These are phyloP conservation scores for Tilapia sparmanii DNA, from an alignment of 2,113 vertebrate species.

Conservation along the genomic window DNA sequence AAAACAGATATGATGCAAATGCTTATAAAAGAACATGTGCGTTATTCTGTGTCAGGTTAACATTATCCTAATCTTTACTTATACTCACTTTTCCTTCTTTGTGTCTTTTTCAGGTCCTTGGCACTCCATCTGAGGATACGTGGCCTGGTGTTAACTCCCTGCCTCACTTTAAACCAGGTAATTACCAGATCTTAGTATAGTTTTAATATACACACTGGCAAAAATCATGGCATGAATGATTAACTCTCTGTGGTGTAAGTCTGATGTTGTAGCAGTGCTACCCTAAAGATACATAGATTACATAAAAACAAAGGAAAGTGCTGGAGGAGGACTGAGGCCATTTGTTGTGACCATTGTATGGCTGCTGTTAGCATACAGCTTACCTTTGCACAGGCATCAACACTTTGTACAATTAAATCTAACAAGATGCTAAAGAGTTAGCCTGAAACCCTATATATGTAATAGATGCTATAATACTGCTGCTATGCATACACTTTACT, in stretches of 20 bases:
- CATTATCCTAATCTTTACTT: background rate
- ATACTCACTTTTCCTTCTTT: background rate
- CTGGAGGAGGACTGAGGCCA: background rate
- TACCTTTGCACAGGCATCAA: background rate
- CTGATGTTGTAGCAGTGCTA: background rate
- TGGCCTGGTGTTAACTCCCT: conserved; percentile 92
- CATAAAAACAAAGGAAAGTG: background rate
- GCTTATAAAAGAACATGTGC: background rate
- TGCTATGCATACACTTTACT: accelerated
- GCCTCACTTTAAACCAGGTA: conserved; percentile 95
- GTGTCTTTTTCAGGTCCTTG: conserved; percentile 76
- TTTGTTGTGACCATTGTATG: background rate
- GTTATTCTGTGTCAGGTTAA: background rate
- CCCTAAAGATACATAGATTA: background rate
- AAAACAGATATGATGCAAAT: background rate
- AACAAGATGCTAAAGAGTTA: background rate
- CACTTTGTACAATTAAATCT: background rate
- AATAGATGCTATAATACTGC: background rate
- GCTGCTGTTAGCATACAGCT: background rate
- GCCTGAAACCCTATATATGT: background rate
- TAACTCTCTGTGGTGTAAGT: background rate
- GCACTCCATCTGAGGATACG: conserved; percentile 88
- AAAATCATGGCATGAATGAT: accelerated
- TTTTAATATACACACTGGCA: background rate
- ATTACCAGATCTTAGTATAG: background rate